Evolutionary conservation across 2,113 vertebrate genomes (phyloP).

Genomic region (Himantopus leucocephalus): DNA sequence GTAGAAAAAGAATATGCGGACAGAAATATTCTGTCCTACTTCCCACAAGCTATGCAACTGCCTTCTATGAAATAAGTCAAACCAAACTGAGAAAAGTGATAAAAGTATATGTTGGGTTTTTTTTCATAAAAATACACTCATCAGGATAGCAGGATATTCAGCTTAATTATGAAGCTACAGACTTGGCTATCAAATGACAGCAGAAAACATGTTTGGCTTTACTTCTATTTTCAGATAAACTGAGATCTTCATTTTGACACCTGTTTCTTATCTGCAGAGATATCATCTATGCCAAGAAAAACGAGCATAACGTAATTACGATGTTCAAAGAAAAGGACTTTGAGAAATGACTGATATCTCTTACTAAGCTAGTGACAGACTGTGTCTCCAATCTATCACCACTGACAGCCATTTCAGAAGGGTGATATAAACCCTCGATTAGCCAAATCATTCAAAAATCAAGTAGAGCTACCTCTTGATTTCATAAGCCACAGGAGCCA

Average conservation of each 20-base stretch:
- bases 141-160: not conserved
- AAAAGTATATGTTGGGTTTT: not conserved
- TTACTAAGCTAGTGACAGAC: not conserved
- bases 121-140: not conserved
- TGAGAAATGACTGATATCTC: not conserved
- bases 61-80: not conserved
- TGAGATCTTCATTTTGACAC: not conserved
- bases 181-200: not conserved
- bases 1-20: not conserved
- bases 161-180: not conserved
- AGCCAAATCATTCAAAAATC: not conserved
- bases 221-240: not conserved
- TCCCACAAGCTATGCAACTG: not conserved
- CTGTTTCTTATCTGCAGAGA: not conserved
- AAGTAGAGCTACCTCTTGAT: not conserved
- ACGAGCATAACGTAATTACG: not conserved
- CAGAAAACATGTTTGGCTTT: not conserved
- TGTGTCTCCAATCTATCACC: not conserved
- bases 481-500: not conserved
- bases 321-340: not conserved
- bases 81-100: not conserved
- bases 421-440: accelerated
- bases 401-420: not conserved
- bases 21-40: not conserved
- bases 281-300: not conserved